Conservation (phyloP, 23 tunicate species). For the Pegea sp. region DNA sequence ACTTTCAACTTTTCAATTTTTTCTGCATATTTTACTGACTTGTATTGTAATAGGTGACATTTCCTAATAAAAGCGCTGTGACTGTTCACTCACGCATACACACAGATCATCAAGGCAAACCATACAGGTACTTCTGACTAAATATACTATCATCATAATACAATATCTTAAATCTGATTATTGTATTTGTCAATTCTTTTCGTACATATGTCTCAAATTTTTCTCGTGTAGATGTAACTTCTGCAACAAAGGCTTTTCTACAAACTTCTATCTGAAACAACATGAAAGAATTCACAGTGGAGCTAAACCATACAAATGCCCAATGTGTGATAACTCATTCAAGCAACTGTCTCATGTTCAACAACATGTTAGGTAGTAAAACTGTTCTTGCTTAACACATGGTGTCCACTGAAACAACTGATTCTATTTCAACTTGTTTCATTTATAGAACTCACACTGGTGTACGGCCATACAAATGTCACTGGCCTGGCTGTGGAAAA, state of each 20-base stretch:
- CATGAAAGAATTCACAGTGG: constrained; percentile 94
- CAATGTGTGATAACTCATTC: constrained; percentile 82
- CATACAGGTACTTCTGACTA: constrained; percentile 42
- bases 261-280: constrained; percentile 86
- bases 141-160: not conserved
- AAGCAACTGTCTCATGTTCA: constrained; percentile 91
- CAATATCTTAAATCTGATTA: not conserved
- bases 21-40: no score
- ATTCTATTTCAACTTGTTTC: not conserved
- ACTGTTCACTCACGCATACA: constrained; percentile 81
- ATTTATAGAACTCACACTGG: constrained; percentile 78
- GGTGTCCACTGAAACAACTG: not conserved
- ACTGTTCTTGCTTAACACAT: not conserved
- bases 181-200: not conserved
- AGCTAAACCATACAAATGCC: constrained; percentile 86
- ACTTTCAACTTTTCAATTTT: not conserved
- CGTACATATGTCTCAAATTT: not conserved
- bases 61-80: constrained; percentile 88
- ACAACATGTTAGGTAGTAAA: constrained; percentile 70
- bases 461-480: constrained; percentile 88
- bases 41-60: constrained; percentile 65
- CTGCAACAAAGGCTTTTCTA: constrained; percentile 82
- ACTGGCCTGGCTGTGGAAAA: constrained; percentile 94
- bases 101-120: constrained; percentile 84
- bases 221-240: constrained; percentile 40